Evolutionary conservation across 2,888 invertebrate genomes (phyloP).

Genomic region (Nasonovia ribisnigri): DNA sequence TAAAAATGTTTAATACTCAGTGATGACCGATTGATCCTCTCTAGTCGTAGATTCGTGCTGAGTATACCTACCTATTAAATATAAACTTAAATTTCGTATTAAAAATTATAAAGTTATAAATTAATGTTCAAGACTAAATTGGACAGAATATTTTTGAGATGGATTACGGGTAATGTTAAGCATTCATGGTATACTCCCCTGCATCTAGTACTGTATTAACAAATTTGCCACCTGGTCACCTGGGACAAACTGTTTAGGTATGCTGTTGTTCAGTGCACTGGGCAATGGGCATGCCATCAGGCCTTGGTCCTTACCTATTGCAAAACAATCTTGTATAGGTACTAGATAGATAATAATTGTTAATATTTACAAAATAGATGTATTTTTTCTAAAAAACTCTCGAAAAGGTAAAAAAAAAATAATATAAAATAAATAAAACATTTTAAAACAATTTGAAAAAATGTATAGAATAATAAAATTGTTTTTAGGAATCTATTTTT

Average conservation of each 20-base stretch:
- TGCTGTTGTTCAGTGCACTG: too few relatives aligned
- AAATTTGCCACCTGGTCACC: background rate
- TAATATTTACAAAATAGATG: too few relatives aligned
- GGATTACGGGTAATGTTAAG: background rate
- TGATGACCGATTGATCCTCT: background rate
- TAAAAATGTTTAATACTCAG: background rate
- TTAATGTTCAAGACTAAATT: background rate
- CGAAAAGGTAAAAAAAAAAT: background rate
- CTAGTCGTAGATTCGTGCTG: background rate
- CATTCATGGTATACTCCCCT: background rate
- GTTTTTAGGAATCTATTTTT: too few relatives aligned
- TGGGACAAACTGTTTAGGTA: background rate
- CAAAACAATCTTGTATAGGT: too few relatives aligned
- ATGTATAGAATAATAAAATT: too few relatives aligned
- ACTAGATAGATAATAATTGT: too few relatives aligned
- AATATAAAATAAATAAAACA: too few relatives aligned
- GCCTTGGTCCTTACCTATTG: background rate
- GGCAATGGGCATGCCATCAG: too few relatives aligned
- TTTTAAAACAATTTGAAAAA: too few relatives aligned
- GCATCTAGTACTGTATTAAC: background rate
- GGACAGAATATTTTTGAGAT: background rate
- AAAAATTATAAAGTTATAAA: background rate
- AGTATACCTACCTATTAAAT: too few relatives aligned
- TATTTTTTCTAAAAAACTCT: background rate
- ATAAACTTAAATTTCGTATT: background rate